Evolutionary conservation across 2,888 invertebrate species (phyloP), one percentile per base, ranked within the genome.

Genomic region (Dynastes maya): DNA sequence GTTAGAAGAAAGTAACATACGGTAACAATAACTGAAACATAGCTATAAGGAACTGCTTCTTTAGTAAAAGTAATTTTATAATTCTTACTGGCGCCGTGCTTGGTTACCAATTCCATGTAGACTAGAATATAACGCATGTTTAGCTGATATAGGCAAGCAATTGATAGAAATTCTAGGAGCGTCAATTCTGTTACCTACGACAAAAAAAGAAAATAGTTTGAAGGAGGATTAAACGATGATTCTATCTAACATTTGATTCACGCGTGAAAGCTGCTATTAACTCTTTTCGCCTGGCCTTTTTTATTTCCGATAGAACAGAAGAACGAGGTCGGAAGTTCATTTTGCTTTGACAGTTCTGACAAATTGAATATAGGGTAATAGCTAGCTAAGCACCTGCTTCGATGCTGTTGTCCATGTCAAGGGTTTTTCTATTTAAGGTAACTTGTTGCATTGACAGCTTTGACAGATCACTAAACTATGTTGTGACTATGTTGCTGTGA

Each of bases 41-140:
- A 16, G 58, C 11, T 45, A 49, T 49, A 37, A 71, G 11, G 13
- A 53, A 22, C 9, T n/a, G 1, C 13, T 45, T 63, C 13, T 64
- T 64, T 53, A 64, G 5, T 75, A 63, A 1, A 37, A 5, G 32
- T 37, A n/a, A 13, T 16, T n/a, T 55, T 16, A n/a, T 1, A 4
- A 13, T 75, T 11, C 68, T 75, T 74, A 79, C 79, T 70, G 32
- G 76, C 68, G n/a, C 79, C 79, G 32, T 76, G n/a, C 16, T 70
- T 37, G 1, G 61, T 32, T 27, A 29, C 53, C 13, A 79, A 11
- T 13, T 76, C 79, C 32, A 76, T 29, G 32, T 64, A 79, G 0
- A 58, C 16, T n/a, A 76, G 11, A 11, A 79, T 32, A 16, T 70
- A 61, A 22, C 37, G 32, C 13, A 70, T 40, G 37, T 76, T 70